Evolutionary conservation across 2,113 vertebrate genomes (phyloP).

Genomic region (Heterotilapia buettikoferi): DNA sequence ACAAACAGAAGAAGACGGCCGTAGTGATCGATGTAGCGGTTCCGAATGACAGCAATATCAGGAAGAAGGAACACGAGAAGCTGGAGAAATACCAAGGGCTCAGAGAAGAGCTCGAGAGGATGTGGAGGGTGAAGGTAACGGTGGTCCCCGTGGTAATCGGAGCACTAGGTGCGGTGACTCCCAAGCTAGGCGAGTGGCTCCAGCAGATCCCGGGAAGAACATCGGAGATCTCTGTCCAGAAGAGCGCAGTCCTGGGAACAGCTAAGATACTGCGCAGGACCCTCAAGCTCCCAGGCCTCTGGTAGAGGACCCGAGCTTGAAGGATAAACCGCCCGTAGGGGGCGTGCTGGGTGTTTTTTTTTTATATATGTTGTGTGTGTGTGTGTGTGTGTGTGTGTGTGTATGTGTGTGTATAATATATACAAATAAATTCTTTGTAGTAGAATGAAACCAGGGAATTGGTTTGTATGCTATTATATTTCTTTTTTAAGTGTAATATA

Average conservation of each 20-base stretch:
- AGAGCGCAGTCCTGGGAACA: not conserved
- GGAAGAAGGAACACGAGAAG: not conserved
- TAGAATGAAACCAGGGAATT: too few species aligned
- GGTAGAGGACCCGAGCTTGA: not conserved
- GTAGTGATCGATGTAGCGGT: not conserved
- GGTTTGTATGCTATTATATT: too few species aligned
- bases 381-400: too few species aligned
- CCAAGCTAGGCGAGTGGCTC: not conserved
- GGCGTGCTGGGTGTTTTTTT: too few species aligned
- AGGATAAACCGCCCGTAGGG: too few species aligned
- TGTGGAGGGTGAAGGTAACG: not conserved
- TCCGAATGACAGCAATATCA: not conserved
- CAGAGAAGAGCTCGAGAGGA: not conserved
- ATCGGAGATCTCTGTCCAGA: not conserved
- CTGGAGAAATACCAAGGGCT: not conserved
- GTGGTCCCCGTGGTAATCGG: not conserved
- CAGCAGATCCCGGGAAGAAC: not conserved
- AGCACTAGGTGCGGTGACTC: not conserved
- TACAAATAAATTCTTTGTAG: too few species aligned
- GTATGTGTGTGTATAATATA: too few species aligned
- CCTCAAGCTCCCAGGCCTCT: too few species aligned
- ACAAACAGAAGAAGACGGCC: too few species aligned
- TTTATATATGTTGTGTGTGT: too few species aligned
- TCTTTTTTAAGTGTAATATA: not conserved
- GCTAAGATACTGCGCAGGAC: not conserved